Evolutionary conservation across 2,113 vertebrate species (phyloP).

Genomic region (Clinocottus analis): DNA sequence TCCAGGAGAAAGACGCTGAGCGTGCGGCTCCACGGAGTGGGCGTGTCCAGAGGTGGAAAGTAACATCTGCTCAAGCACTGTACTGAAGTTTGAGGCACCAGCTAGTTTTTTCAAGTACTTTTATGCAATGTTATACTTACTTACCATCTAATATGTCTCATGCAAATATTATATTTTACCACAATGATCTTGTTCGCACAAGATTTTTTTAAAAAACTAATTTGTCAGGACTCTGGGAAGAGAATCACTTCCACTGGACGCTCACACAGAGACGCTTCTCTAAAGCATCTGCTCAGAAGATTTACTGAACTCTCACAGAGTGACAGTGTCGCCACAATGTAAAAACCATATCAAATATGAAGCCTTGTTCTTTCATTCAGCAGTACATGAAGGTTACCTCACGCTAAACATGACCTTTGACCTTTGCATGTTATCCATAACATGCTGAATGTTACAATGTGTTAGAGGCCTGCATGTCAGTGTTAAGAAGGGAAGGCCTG

Average conservation of each 20-base stretch:
- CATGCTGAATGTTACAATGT: not conserved
- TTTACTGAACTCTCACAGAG: not conserved
- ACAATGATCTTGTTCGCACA: not conserved
- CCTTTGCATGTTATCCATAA: not conserved
- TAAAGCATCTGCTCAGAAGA: not conserved
- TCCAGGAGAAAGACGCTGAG: no score
- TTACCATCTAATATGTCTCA: not conserved
- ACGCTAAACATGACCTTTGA: not conserved
- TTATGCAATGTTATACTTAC: not conserved
- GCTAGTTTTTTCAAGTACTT: not conserved
- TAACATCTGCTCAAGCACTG: not conserved
- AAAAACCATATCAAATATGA: not conserved
- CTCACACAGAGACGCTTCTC: not conserved
- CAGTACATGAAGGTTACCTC: not conserved
- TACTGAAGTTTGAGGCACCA: not conserved
- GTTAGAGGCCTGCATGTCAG: not conserved
- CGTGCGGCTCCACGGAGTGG: not conserved
- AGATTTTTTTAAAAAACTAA: not conserved
- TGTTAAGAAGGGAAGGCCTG: not conserved
- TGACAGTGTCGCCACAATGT: not conserved
- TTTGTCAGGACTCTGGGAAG: not conserved
- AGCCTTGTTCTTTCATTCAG: not conserved
- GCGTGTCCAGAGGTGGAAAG: not conserved
- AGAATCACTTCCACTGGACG: not conserved
- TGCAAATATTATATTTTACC: not conserved